These are phyloP conservation scores for Heliconius hewitsoni DNA, from an alignment of 1,140 invertebrate genomes.

Conservation along the genomic window DNA sequence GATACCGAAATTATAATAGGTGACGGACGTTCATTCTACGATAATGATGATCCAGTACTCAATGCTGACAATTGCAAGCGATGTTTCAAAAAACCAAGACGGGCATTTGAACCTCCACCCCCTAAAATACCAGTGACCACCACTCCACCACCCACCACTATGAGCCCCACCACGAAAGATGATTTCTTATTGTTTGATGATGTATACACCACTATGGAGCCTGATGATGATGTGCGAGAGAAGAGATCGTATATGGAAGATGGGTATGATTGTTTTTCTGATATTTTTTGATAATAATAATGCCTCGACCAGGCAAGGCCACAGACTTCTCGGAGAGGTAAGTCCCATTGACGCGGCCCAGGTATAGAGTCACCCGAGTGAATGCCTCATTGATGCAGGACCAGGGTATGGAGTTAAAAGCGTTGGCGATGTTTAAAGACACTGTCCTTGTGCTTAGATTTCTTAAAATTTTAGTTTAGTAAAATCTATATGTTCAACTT, in stretches of 20 bases:
- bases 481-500: no score
- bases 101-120: conserved; percentile 40
- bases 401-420: no score
- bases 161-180: conserved; percentile 41
- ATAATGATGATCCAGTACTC: conserved; percentile 44
- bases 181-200: conserved; percentile 43
- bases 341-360: no score
- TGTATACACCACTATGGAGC: conserved; percentile 42
- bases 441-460: no score
- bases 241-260: conserved; percentile 41
- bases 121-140: conserved; percentile 38
- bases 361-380: no score
- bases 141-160: conserved; percentile 36
- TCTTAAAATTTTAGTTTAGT: no score
- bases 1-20: conserved; percentile 58
- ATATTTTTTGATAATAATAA: not conserved
- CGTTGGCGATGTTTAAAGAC: no score
- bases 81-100: conserved; percentile 47
- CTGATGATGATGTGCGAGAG: conserved; percentile 44
- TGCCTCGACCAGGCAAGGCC: no score
- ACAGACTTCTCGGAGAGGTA: no score
- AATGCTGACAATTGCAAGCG: conserved; percentile 48
- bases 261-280: not conserved
- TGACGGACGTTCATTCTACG: conserved; percentile 50
- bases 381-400: no score